These are phyloP conservation scores for Proisotoma minuta DNA, from an alignment of 2,888 invertebrate genomes.

Conservation along the genomic window DNA sequence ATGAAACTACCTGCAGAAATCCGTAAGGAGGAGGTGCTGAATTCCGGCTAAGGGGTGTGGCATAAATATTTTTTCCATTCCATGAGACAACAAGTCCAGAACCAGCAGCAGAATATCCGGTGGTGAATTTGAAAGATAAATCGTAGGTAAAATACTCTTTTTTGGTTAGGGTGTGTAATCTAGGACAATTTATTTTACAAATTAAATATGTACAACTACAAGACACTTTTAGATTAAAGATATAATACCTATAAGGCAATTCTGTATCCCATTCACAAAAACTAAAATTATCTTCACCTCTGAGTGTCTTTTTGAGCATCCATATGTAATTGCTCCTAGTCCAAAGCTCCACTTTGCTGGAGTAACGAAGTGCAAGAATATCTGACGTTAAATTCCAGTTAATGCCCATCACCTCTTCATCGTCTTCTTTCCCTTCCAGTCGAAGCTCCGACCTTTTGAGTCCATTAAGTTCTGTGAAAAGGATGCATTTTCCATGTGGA, in stretches of 20 bases:
- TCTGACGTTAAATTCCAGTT: slow-evolving; percentile 41
- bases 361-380: slow-evolving; percentile 33
- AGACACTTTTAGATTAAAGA: background rate
- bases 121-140: slow-evolving; percentile 30
- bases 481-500: slow-evolving; percentile 25
- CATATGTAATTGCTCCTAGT: slow-evolving; percentile 43
- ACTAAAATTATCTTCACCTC: background rate
- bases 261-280: slow-evolving; percentile 29
- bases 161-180: slow-evolving; percentile 34
- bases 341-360: slow-evolving; percentile 39
- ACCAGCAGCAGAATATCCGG: slow-evolving; percentile 34
- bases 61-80: slow-evolving; percentile 35
- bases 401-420: slow-evolving; percentile 20
- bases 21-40: slow-evolving; percentile 45
- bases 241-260: slow-evolving; percentile 27
- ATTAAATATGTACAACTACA: background rate
- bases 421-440: background rate
- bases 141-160: slow-evolving; percentile 29
- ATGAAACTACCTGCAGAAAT: slow-evolving; percentile 33
- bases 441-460: slow-evolving; percentile 40
- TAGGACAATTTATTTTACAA: slow-evolving; percentile 9
- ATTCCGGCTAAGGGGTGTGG: slow-evolving; percentile 42
- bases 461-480: slow-evolving; percentile 44
- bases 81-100: slow-evolving; percentile 39
- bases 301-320: slow-evolving; percentile 41